A percentile compares a stretch with the other conserved stretches of the same genome.
Evolutionary conservation across 2,888 invertebrate species (phyloP).

Genomic region (Orthosia cruda): DNA sequence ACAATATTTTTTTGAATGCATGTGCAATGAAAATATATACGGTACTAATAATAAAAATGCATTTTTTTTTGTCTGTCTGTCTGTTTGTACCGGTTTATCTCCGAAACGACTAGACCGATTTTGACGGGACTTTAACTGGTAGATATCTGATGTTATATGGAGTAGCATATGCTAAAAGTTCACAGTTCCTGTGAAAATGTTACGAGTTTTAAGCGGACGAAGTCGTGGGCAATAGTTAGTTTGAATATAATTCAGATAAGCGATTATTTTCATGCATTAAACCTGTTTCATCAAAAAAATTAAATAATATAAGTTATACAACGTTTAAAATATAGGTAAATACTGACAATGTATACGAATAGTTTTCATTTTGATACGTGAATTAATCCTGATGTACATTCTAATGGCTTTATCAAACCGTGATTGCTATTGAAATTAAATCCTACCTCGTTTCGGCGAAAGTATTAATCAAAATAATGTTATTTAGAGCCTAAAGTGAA

Average conservation of each 20-base stretch:
- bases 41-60: too few species aligned
- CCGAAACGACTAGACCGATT: too few species aligned
- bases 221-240: too few species aligned
- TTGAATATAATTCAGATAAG: conserved; percentile 1
- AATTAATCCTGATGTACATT: neutral
- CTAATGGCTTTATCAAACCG: neutral
- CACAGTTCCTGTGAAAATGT: too few species aligned
- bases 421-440: neutral
- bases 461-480: neutral
- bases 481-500: conserved; percentile 11
- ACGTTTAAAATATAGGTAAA: neutral
- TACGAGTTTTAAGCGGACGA: too few species aligned
- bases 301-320: neutral
- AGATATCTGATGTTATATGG: too few species aligned
- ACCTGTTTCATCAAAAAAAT: neutral
- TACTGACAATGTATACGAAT: neutral
- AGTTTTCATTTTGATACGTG: neutral
- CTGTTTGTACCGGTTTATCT: too few species aligned
- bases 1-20: too few species aligned
- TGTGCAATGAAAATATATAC: too few species aligned
- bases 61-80: too few species aligned
- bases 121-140: too few species aligned
- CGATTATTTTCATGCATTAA: neutral
- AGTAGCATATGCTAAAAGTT: too few species aligned
- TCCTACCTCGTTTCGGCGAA: neutral